Evolutionary conservation across 2,888 invertebrate genomes (phyloP), one percentile per base, ranked within the genome.

Genomic region (Gibbula magus): DNA sequence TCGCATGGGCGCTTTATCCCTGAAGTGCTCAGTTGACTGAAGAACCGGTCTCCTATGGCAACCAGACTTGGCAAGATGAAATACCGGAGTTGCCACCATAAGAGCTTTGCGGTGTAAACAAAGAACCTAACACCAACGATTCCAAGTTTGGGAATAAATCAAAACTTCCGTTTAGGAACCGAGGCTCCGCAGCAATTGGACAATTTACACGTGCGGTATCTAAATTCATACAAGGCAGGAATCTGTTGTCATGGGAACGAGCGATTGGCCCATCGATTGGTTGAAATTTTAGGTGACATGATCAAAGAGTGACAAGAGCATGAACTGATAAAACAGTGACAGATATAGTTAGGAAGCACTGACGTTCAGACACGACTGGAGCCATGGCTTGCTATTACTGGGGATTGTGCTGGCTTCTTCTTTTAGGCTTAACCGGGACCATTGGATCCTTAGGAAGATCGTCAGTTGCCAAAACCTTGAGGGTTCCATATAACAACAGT

Each of bases 261-360:
- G 25, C n/a, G 61, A 61, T 61, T 61, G 25, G 25, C 29, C 29
- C 25, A 61, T 61, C 61, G 61, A 61, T 61, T 61, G 61, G 61
- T 61, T 61, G 61, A 61, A 61, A 61, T 61, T 61, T 61, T 61
- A 61, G 61, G 29, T 61, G 61, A 61, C 61, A 61, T 25, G 61
- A 61, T 61, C 61, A 61, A 61, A 61, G 61, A 61, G 61, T 3
- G 13, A 25, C 16, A 29, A 25, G 29, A 22, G 61, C 61, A 22
- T 61, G 29, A 13, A 61, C 29, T 4, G 61, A 25, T 61, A 29
- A 29, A 29, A 29, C 61, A 18, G 29, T 61, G 25, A 29, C 54
- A 20, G 54, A 13, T 2, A 54, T 18, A 54, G 54, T 20, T 20
- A 25, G 61, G 29, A 29, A 25, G 45, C 45, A 45, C 13, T 45